Evolutionary conservation across 2,113 vertebrate species (phyloP).

Genomic region (Rhinogobius similis): DNA sequence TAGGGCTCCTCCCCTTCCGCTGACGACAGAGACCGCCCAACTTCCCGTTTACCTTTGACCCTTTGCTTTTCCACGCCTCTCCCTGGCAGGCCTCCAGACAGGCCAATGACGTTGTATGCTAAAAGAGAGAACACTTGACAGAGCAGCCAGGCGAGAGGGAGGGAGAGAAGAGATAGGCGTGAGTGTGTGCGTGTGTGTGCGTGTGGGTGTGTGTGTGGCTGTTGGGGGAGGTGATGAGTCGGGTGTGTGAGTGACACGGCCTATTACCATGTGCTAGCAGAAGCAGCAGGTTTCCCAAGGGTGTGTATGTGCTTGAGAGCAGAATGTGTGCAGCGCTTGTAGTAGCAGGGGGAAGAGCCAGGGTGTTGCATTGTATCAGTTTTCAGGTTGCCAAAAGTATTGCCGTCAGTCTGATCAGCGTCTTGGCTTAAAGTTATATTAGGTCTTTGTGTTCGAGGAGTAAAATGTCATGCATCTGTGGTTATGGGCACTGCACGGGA

Average conservation of each 20-base stretch:
- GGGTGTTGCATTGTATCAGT: slow-evolving; percentile 60
- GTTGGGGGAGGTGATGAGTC: slow-evolving; percentile 49
- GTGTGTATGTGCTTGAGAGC: slow-evolving; percentile 16
- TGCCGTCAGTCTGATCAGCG: slow-evolving; percentile 43
- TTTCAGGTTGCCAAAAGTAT: slow-evolving; percentile 72
- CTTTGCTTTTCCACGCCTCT: slow-evolving; percentile 44
- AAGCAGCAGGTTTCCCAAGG: slow-evolving; percentile 50
- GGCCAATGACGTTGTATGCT: slow-evolving; percentile 53
- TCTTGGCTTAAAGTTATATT: slow-evolving; percentile 61
- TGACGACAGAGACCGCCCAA: slow-evolving; percentile 52
- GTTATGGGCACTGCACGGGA: too few relatives aligned
- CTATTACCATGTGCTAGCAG: slow-evolving; percentile 55
- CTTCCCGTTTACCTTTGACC: slow-evolving; percentile 84
- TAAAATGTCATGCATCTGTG: slow-evolving; percentile 28
- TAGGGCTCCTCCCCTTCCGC: slow-evolving; percentile 60
- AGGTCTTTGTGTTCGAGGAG: slow-evolving; percentile 63
- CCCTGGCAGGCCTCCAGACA: slow-evolving; percentile 64
- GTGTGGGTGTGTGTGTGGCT: background rate
- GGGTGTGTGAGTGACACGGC: slow-evolving; percentile 53
- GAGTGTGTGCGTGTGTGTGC: background rate
- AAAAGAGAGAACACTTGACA: slow-evolving; percentile 45
- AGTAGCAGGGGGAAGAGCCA: slow-evolving; percentile 2
- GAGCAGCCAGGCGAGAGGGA: slow-evolving; percentile 24
- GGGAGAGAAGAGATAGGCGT: slow-evolving; percentile 7
- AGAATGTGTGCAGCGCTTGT: slow-evolving; percentile 17